Evolutionary conservation across 2,888 invertebrate species (phyloP), one percentile per base, ranked within the genome.

Genomic region (Mythimna loreyi): DNA sequence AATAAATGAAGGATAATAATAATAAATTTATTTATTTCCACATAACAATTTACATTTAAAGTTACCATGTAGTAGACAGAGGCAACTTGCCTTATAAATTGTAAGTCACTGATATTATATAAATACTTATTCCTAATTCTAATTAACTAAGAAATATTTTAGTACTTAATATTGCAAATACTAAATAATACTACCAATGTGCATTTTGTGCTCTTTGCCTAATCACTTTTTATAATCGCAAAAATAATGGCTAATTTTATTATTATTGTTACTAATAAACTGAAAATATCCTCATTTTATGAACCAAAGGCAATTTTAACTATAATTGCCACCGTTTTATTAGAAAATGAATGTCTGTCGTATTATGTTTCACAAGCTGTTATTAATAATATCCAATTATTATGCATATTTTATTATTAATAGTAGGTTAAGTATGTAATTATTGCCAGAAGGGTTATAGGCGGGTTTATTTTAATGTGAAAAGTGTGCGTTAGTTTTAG

Each of bases 361-460:
- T 68, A 33, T 73, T 60, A 75, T 57, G 25, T 75, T 73, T 47
- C 71, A 53, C 33, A 66, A 33, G 21, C 52, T 33, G 74, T 56
- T 67, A 52, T 56, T 52, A 72, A 57, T 67, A 57, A 55, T 61
- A 59, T 64, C 36, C 52, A 74, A 69, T 47, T 66, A 78, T 49
- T 28, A 69, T 68, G 50, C 60, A 56, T 74, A 57, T 74, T 70
- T 67, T 67, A 74, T 67, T 67, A 74, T 70, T 66, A 68, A 55
- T 30, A 57, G 28, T 59, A 21, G 11, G 11, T 55, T 40, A 50
- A 61, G 43, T 61, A 52, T 30, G 43, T 56, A 74, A 30, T 74
- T 73, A 30, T 74, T 73, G 28, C 59, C 8, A 19, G 11, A 21
- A 21, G 23, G 23, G 13, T 60, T 60, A 75, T 45, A 13, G 58